phyloP scores from a whole-genome alignment of 2,797 vertebrate genomes.

The Micromesistius poutassou region DNA sequence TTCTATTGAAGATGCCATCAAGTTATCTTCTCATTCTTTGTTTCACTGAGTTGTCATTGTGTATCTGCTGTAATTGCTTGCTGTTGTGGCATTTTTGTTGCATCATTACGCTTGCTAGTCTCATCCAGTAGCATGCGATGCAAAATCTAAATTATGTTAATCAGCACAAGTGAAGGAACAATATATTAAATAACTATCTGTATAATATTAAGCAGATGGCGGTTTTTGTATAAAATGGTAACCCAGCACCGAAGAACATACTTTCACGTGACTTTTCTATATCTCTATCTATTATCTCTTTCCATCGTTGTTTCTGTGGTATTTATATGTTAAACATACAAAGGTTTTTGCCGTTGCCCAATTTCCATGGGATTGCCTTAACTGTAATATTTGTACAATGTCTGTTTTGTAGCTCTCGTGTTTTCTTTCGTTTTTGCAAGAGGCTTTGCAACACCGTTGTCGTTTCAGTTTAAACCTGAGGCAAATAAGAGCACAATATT shows the following conservation, averaged over 20 bases:
- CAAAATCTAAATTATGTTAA: background rate
- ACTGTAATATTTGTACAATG: constrained; percentile 30
- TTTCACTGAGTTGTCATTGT: background rate
- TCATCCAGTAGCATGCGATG: background rate
- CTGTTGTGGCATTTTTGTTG: background rate
- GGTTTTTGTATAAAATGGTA: constrained; percentile 5
- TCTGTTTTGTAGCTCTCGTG: background rate
- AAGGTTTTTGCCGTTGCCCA: constrained; percentile 24
- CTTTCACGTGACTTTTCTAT: background rate
- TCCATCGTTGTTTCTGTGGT: constrained; percentile 22
- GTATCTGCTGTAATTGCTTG: background rate
- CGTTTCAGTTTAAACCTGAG: constrained; percentile 12
- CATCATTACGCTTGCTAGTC: background rate
- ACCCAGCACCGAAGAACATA: constrained; percentile 5
- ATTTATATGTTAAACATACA: constrained; percentile 26
- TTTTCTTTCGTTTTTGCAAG: constrained; percentile 3
- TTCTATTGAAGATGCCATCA: background rate
- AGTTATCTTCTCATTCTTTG: background rate
- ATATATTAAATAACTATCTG: background rate
- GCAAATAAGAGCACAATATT: constrained; percentile 34
- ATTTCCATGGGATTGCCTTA: constrained; percentile 46
- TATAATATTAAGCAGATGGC: background rate
- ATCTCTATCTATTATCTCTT: background rate
- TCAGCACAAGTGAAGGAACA: constrained; percentile 22
- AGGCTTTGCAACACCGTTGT: constrained; percentile 9